Percentiles rank a stretch among this genome's conserved stretches.
Evolutionary conservation across 2,797 vertebrate genomes (phyloP).

Genomic region (Coendou prehensilis): DNA sequence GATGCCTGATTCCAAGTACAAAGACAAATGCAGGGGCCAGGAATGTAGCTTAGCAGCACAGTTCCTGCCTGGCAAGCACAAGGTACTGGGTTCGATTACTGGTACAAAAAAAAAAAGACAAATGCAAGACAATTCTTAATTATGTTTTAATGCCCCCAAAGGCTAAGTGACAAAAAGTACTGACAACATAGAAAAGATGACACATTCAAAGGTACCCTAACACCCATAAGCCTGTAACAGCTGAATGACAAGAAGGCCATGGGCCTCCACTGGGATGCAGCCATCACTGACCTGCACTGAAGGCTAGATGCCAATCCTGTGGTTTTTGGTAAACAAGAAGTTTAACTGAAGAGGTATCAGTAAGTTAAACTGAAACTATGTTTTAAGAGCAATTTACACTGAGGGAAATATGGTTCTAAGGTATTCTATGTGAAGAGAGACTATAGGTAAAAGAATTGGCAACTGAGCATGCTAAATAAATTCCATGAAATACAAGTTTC

Average conservation of each 20-base stretch:
- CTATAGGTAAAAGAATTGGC: too few species aligned
- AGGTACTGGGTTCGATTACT: too few species aligned
- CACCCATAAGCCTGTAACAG: conserved; percentile 11
- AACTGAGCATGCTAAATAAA: too few species aligned
- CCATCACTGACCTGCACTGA: neutral
- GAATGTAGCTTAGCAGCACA: too few species aligned
- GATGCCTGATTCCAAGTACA: conserved; percentile 58
- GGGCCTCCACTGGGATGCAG: neutral
- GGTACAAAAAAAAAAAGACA: too few species aligned
- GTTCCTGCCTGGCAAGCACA: too few species aligned
- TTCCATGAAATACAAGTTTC: too few species aligned
- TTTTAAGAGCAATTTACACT: too few species aligned
- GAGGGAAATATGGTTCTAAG: too few species aligned
- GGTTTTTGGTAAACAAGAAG: neutral
- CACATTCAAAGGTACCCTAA: neutral
- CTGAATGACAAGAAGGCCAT: conserved; percentile 21
- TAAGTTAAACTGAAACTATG: too few species aligned
- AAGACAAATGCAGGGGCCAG: conserved; percentile 44
- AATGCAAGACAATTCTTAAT: conserved; percentile 55
- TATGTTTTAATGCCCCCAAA: conserved; percentile 33
- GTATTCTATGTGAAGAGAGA: too few species aligned
- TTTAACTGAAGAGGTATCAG: too few species aligned
- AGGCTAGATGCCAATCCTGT: neutral
- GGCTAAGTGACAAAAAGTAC: neutral
- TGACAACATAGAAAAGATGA: neutral